phyloP scores from a whole-genome alignment of 2,113 vertebrate genomes.

The Numida meleagris region DNA sequence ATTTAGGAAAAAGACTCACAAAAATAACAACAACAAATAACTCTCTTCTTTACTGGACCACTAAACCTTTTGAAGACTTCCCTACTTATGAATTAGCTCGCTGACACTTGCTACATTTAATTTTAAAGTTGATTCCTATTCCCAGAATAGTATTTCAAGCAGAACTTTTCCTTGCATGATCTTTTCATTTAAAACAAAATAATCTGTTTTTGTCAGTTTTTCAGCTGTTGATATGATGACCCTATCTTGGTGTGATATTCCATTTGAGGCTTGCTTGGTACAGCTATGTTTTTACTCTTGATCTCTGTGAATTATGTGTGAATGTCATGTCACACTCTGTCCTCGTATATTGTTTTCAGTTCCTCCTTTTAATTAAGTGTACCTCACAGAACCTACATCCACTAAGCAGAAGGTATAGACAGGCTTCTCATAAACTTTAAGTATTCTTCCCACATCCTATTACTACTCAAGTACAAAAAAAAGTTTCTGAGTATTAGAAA shows the following conservation, averaged over 20 bases:
- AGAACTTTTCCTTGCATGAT: background rate
- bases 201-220: background rate
- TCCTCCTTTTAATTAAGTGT: background rate
- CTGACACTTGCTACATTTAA: background rate
- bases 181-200: background rate
- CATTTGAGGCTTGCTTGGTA: background rate
- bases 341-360: background rate
- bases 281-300: background rate
- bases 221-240: background rate
- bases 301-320: background rate
- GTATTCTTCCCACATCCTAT: background rate
- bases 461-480: background rate
- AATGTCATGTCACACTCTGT: background rate
- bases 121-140: background rate
- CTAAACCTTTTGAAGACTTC: background rate
- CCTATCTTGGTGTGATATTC: background rate
- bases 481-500: background rate
- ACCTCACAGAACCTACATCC: background rate
- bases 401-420: background rate
- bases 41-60: background rate
- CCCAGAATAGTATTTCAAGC: background rate
- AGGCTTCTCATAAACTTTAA: background rate
- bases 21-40: fast-evolving
- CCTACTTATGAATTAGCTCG: background rate
- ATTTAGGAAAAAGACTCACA: background rate